Evolutionary conservation across 2,113 vertebrate species (phyloP), one percentile per base, ranked within the genome.

Genomic region (Morone chrysops): DNA sequence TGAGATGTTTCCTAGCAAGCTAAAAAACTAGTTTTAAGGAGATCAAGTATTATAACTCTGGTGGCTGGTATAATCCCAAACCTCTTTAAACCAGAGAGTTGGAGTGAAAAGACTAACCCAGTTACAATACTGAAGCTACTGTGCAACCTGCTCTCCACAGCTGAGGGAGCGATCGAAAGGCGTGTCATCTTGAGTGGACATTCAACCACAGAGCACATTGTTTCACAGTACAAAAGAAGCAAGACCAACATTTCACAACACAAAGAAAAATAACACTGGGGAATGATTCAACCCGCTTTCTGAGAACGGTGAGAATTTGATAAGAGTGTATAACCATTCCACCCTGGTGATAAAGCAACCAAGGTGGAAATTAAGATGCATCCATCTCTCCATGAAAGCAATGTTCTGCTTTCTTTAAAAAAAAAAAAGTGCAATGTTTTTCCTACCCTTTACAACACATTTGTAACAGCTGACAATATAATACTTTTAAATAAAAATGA

Each of bases 141-240:
- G 78, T 81, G 75, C 76, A 66, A 71, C 48, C 70, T 67, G 74
- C 62, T 81, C 74, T 82, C 78, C 47, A 50, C 9, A 17, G 17
- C 16, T 0, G 18, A 59, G 62, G 67, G 51, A 77, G 70, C 47
- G 57, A 20, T 13, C 4, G 7, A 51, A 80, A 88, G 83, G 72
- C 57, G 45, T 43, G 62, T 60, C 43, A 36, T 74, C 61, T 71
- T 13, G 20, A 73, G 70, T 59, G 71, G 65, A 78, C 62, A 18
- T 82, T 87, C 36, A 36, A 60, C 63, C 80, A 73, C 80, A 54
- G 61, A 71, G 57, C 63, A 65, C 75, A 66, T 14, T 5, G 43
- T 76, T 81, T 86, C 81, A 90, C 83, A 84, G 74, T 78, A 89
- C 72, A 87, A 92, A 80, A 70, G 20, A 74, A 85, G 60, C 40